phyloP scores from a whole-genome alignment of 2,113 vertebrate species.

The Hylia prasina region DNA sequence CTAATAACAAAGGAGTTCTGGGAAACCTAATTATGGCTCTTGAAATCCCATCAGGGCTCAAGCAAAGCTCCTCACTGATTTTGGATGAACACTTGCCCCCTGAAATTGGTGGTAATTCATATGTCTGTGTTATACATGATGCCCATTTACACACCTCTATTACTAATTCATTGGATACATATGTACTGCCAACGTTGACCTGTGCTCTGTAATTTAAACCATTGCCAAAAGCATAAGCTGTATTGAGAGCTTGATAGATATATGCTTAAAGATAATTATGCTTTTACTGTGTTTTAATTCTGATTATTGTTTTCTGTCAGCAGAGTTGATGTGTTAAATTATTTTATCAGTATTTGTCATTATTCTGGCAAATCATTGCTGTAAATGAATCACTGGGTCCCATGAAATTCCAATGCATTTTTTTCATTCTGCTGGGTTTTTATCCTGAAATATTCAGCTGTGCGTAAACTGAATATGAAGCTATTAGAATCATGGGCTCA shows the following conservation, averaged over 20 bases:
- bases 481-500: not conserved
- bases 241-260: not conserved
- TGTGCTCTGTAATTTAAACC: not conserved
- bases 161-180: not conserved
- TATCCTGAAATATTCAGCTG: not conserved
- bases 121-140: not conserved
- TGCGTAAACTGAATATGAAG: not conserved
- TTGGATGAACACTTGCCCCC: not conserved
- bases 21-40: not conserved
- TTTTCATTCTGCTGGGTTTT: constrained; percentile 1
- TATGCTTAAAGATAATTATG: not conserved
- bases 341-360: not conserved
- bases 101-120: not conserved
- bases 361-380: constrained; percentile 21
- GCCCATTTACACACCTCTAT: not conserved
- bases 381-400: not conserved
- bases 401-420: not conserved
- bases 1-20: not conserved
- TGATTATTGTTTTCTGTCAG: constrained; percentile 23
- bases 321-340: constrained; percentile 8
- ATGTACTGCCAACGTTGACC: not conserved
- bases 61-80: not conserved
- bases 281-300: constrained; percentile 22
- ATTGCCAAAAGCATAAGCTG: not conserved
- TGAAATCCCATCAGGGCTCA: not conserved